Base-by-base conservation (phyloP, 1,140 invertebrate species). In the Dolichoris vasculosae region DNA sequence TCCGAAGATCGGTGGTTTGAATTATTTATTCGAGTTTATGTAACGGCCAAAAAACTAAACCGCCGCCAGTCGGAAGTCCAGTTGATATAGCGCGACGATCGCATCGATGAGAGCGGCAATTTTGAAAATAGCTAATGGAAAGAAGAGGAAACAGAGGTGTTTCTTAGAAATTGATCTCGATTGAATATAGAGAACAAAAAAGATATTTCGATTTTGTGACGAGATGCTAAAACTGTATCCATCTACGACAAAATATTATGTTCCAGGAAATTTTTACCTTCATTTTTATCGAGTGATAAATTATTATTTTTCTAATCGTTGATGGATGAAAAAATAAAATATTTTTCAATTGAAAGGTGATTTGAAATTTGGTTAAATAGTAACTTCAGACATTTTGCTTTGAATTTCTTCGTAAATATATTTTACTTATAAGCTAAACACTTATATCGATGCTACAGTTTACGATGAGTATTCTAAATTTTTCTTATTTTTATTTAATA, bases 361-460 rank as follows among this genome's bases (percentile, higher is more conserved):
- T 8, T 4, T 20, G 48, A 51, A 26, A 13, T 20, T 23, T 13
- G 13, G 23, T 59, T 13, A 26, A 26, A 51, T 51, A 23, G 3
- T 26, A 26, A 59, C 6, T 59, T 26, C 4, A 26, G 55, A 4
- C 23, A 1, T 46, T 46, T 46, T 59, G 2, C 1, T 23, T 59
- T 59, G 3, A 75, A 6, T 84, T 85, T 80, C 2, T 83, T 86
- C n/a, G 85, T 86, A 89, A 89, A 90, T 90, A 89, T 86, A 89
- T 90, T 90, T 91, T 89, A 89, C 89, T 90, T 88, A 85, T 87
- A 87, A 86, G 86, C 89, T 90, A 90, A 89, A 88, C 89, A 90
- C 87, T 89, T 73, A 90, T 82, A 86, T 78, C 20, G 11, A 77
- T 87, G 85, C 88, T 89, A 90, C 89, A 87, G 55, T 88, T 86